phyloP scores from a whole-genome alignment of 2,888 invertebrate genomes.

The Trypoxylon attenuatum region DNA sequence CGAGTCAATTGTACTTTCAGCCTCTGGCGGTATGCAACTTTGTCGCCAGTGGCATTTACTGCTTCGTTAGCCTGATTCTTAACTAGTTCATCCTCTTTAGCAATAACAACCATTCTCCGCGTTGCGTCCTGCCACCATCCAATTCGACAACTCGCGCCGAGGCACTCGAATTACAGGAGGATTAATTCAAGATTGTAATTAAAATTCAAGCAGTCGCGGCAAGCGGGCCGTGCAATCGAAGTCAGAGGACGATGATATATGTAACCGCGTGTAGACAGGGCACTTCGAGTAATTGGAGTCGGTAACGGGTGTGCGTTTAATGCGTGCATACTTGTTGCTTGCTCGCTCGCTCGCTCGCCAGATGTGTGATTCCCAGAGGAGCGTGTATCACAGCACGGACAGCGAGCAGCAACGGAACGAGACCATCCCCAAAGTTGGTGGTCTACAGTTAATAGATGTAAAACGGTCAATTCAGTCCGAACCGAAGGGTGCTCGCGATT shows the following conservation, averaged over 20 bases:
- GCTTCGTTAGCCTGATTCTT: no score
- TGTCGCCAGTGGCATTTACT: no score
- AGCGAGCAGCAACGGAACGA: slow-evolving; percentile 23
- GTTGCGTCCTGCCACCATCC: no score
- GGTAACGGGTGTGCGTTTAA: slow-evolving; percentile 54
- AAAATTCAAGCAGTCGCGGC: slow-evolving; percentile 8
- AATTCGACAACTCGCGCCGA: background rate
- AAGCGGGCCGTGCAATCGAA: slow-evolving; percentile 4
- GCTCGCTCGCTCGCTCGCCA: slow-evolving; percentile 53
- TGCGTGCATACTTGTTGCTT: slow-evolving; percentile 64
- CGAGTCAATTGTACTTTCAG: no score
- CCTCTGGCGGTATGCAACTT: no score
- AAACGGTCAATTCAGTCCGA: slow-evolving; percentile 44
- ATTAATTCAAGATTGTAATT: slow-evolving; percentile 1
- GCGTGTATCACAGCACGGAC: slow-evolving; percentile 17
- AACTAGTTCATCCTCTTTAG: no score
- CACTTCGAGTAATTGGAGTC: slow-evolving; percentile 58
- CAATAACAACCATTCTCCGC: no score
- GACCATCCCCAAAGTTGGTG: slow-evolving; percentile 53
- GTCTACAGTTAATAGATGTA: slow-evolving; percentile 58
- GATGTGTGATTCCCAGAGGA: slow-evolving; percentile 58
- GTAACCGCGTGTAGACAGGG: slow-evolving; percentile 22
- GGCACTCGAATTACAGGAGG: background rate
- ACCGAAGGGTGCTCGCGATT: slow-evolving; percentile 9
- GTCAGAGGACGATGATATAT: slow-evolving; percentile 17